These are phyloP conservation scores for Drosophila siamana DNA, from an alignment of 2,888 invertebrate genomes.

Conservation along the genomic window DNA sequence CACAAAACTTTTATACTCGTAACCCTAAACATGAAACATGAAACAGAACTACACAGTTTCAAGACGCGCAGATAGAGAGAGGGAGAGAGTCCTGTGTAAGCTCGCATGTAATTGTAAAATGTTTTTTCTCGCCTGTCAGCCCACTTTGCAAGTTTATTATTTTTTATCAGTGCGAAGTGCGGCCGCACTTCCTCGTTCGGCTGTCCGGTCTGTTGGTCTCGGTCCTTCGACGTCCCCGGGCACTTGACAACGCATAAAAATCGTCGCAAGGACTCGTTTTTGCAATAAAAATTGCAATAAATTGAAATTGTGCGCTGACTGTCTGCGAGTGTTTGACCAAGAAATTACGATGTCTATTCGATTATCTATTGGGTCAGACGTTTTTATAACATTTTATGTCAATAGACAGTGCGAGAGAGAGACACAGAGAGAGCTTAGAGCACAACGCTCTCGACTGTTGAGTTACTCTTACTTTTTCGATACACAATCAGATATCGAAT, in stretches of 20 bases:
- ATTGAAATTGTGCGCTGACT: conserved; percentile 68
- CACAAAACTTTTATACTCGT: conserved; percentile 45
- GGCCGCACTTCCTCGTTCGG: background rate
- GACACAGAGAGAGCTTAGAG: conserved; percentile 33
- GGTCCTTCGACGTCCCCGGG: conserved; percentile 4
- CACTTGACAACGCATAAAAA: conserved; percentile 71
- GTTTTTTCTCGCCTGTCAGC: conserved; percentile 47
- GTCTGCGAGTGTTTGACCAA: conserved; percentile 48
- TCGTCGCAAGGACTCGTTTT: conserved; percentile 44
- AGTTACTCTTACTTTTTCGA: background rate
- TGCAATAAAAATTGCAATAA: conserved; percentile 76
- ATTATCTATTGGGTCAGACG: conserved; percentile 51
- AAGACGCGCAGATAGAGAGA: too few relatives aligned
- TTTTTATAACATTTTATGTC: conserved; percentile 57
- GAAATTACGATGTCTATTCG: conserved; percentile 58
- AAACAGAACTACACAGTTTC: background rate
- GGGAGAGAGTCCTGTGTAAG: too few relatives aligned
- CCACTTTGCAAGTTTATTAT: conserved; percentile 66
- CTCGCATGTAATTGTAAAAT: conserved; percentile 72
- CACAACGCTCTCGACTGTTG: conserved; percentile 39
- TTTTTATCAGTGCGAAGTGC: conserved; percentile 55
- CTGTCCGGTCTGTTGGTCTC: background rate
- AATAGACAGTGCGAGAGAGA: too few relatives aligned
- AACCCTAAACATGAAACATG: conserved; percentile 12
- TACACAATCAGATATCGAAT: conserved; percentile 5